Percentiles rank a stretch among this genome's conserved stretches.
Evolutionary conservation across 2,888 invertebrate species (phyloP).

Genomic region (Lasioglossum marginatum): DNA sequence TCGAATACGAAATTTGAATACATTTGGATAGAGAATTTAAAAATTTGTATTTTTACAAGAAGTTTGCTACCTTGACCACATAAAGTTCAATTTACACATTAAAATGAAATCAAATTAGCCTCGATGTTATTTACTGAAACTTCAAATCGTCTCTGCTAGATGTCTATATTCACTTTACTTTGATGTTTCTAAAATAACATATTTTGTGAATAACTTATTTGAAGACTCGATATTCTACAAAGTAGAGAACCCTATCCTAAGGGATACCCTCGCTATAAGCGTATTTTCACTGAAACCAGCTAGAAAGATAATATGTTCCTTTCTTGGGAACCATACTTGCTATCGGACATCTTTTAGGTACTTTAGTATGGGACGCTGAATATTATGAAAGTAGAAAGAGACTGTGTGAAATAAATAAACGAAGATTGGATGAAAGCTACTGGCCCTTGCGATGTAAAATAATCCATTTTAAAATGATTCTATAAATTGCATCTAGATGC

Average conservation of each 20-base stretch:
- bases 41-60: background rate
- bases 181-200: background rate
- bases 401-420: background rate
- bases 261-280: background rate
- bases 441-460: background rate
- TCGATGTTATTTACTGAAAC: background rate
- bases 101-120: background rate
- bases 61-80: too few relatives aligned
- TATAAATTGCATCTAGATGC: background rate
- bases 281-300: background rate
- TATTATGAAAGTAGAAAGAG: background rate
- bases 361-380: background rate
- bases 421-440: background rate
- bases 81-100: background rate
- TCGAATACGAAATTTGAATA: too few relatives aligned
- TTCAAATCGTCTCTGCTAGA: background rate
- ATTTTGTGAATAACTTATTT: background rate
- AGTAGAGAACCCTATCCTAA: background rate
- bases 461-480: background rate
- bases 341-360: background rate
- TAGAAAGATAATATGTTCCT: background rate
- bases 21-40: background rate
- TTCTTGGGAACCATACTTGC: background rate
- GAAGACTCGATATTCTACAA: background rate
- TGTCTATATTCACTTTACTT: background rate